Base-by-base conservation (phyloP, 2,113 vertebrate species). In the Promerops cafer region DNA sequence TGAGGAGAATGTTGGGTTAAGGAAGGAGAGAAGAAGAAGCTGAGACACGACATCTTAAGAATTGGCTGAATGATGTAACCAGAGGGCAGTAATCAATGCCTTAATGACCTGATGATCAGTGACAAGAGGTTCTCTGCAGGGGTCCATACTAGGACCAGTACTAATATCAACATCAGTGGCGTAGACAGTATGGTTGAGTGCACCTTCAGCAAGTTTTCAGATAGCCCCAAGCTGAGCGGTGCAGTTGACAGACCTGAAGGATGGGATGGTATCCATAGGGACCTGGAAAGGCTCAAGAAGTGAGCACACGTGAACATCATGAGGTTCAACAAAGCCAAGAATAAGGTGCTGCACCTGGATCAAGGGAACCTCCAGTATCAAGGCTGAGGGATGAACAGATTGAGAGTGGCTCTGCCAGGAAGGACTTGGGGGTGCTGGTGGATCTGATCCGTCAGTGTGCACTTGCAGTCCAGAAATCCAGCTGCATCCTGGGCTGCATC, bases 171-270 rank as follows among this genome's bases (percentile, higher is more conserved):
- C 31, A n/a, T 59, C n/a, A 53, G 0, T 59, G 27, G 31, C 16
- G 3, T 4, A 49, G 19, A 8, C 6, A 64, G 8, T 22, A 7
- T 9, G 13, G 53, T 52, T 4, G 5, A 47, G 16, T 0, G 1
- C 4, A 66, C 20, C 12, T 42, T 63, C 28, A 49, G 21, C 20
- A 77, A 47, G 5, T 35, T 33, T 72, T 24, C 39, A 17, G 27
- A 19, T 6, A 3, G 47, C 5, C 8, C 7, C 7, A 63, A 53
- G 27, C 24, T 65, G 50, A 60, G 40, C 30, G 22, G 12, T 49
- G 24, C 1, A 3, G 27, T 1, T 66, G 30, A 52, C 8, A 21
- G 0, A 1, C 8, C n/a, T 17, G 16, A 77, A 35, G 30, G 24
- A 53, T 2, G 1, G 31, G 21, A 63, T 39, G 23, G 28, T 3